A percentile compares a stretch with the other conserved stretches of the same genome.
phyloP scores from a whole-genome alignment of 2,888 invertebrate genomes.

The Ellobium chinense region DNA sequence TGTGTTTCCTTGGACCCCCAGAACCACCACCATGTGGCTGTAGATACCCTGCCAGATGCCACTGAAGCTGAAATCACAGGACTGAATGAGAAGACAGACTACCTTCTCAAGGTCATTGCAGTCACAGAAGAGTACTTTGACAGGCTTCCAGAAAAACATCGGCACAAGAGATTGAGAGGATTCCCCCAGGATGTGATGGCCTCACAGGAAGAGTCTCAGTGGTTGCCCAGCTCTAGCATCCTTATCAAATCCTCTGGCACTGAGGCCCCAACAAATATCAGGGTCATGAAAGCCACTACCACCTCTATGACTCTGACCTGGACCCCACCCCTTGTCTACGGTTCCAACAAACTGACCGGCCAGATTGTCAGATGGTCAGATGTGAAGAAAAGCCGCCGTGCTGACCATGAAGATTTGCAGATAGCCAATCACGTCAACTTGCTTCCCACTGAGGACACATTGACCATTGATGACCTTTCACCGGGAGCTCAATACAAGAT shows the following conservation, averaged over 20 bases:
- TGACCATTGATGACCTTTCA: conserved; percentile 70
- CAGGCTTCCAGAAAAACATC: conserved; percentile 73
- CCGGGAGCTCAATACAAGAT: conserved; percentile 77
- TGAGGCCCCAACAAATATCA: conserved; percentile 71
- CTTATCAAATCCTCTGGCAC: conserved; percentile 77
- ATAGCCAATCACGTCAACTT: conserved; percentile 73
- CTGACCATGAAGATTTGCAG: conserved; percentile 65
- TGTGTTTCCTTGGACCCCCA: conserved; percentile 71
- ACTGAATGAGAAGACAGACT: conserved; percentile 76
- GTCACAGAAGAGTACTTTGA: conserved; percentile 79
- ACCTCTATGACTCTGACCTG: conserved; percentile 74
- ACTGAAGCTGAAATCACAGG: conserved; percentile 69
- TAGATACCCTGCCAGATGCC: conserved; percentile 74
- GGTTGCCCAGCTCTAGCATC: conserved; percentile 76
- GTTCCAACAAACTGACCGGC: conserved; percentile 75
- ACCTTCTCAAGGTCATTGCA: conserved; percentile 75
- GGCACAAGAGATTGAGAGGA: conserved; percentile 63
- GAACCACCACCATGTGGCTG: conserved; percentile 63
- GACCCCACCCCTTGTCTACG: conserved; percentile 77
- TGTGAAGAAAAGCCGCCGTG: conserved; percentile 60
- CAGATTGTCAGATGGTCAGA: conserved; percentile 77
- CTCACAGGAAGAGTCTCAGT: conserved; percentile 72
- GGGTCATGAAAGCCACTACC: conserved; percentile 65
- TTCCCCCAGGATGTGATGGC: conserved; percentile 69
- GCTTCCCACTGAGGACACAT: conserved; percentile 68